Evolutionary conservation across 2,113 vertebrate species (phyloP), one percentile per base, ranked within the genome.

Genomic region (Hippocampus guttulatus): DNA sequence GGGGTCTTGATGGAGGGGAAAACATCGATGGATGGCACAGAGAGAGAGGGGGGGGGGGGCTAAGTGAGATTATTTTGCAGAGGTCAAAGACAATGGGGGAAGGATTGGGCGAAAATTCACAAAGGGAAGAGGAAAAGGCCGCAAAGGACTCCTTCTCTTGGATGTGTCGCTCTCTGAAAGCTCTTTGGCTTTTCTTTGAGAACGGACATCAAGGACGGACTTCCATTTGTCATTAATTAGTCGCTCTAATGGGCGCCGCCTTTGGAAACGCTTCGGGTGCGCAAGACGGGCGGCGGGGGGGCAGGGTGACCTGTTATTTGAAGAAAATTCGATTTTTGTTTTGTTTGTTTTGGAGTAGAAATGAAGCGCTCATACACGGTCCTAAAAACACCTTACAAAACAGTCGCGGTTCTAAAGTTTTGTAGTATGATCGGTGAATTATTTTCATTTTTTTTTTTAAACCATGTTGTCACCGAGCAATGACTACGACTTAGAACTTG

Each of bases 1-100:
- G 84, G 85, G 84, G 84, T 84, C 76, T 68, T 43, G 86, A 86
- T 82, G 82, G 80, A 85, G 84, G 79, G 83, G 84, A 76, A 88
- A 88, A 87, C 85, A 89, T 90, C 87, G 87, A 88, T 88, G 88
- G 84, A 73, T 38, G 75, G 70, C 75, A 74, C 70, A 80, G 83
- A 83, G 70, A 80, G 67, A 72, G 69, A 80, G 72, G 79, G 83
- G 81, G 81, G 80, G 87, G 84, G 84, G 76, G 81, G 87, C 88
- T 75, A 86, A 86, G 87, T 86, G 83, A 88, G 84, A 90, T 87
- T 88, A 88, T 86, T 74, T 86, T 83, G 88, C 85, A 86, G 87
- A 86, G 85, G 84, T 84, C 65, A 38, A 81, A 87, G 81, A 85
- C 85, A 88, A 88, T 90, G 82, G 86, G 78, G 71, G 77, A 79